Base-by-base conservation (phyloP, 1,140 invertebrate genomes). In the Drosophila ohnishii region DNA sequence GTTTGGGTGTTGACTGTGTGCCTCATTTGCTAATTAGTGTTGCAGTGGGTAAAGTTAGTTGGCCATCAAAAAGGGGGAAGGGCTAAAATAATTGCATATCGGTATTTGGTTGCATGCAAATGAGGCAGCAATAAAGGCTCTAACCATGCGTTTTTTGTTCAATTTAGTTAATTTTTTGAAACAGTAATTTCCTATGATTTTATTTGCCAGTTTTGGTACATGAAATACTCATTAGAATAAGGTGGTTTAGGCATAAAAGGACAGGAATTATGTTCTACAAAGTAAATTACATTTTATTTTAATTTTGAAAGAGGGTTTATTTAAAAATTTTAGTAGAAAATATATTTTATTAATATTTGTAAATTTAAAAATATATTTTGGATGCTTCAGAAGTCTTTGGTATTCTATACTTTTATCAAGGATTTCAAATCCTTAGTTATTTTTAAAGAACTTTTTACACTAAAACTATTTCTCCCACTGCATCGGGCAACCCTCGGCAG, bases 21-120 rank as follows among this genome's bases (percentile, higher is more conserved):
- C 73, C 73, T 77, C 62, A 74, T 61, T 77, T 81, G 42, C 63
- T 81, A 81, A 81, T 81, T 77, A 77, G 78, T 55, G 34, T 63
- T 53, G 22, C 45, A 13, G 14, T 56, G 48, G 35, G n/a, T 13
- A 40, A 34, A 58, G 47, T 39, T 40, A 44, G 72, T 30, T 51
- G 60, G 28, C 53, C 70, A 65, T 34, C 47, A 25, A 69, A 69
- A 13, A 8, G 10, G 16, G 39, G 9, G 28, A 14, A 8, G 9
- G 39, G 0, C 37, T 25, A 28, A 28, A 37, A 45, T 71, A 50
- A 71, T 59, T 48, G 42, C 53, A 35, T 22, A 70, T 50, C 14
- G 37, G 10, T 34, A 59, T 35, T 61, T 45, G 44, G 47, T 55
- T 55, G 55, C 64, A 56, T 67, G 64, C 78, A 70, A 80, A 79